phyloP scores from a whole-genome alignment of 2,113 vertebrate species.

The Ailuropoda melanoleuca region DNA sequence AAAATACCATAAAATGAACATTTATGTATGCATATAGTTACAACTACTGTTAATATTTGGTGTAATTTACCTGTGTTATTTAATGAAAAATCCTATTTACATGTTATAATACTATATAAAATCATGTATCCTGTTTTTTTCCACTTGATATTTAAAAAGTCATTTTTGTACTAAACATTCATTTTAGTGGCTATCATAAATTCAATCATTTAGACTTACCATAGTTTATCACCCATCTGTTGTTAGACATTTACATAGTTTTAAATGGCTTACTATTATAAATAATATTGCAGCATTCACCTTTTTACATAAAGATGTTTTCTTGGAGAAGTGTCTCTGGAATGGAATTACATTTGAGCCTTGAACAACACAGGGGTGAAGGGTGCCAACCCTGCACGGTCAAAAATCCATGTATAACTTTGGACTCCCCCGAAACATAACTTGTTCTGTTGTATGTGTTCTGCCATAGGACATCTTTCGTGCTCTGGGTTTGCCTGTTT shows the following conservation, averaged over 20 bases:
- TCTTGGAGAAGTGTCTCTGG: neutral
- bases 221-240: neutral
- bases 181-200: neutral
- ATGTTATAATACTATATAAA: neutral
- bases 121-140: neutral
- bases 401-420: neutral
- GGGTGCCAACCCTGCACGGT: neutral
- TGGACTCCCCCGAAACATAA: neutral
- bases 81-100: neutral
- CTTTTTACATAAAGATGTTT: neutral
- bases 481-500: neutral
- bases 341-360: neutral
- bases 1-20: neutral
- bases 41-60: neutral
- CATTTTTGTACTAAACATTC: neutral
- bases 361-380: neutral
- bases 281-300: neutral
- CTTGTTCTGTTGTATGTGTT: neutral
- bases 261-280: neutral
- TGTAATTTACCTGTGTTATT: neutral
- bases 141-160: neutral
- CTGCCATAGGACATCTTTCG: neutral
- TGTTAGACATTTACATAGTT: neutral
- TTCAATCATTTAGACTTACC: neutral
- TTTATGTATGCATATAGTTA: neutral